phyloP scores from a whole-genome alignment of 2,113 vertebrate species.

The Phainopepla nitens region DNA sequence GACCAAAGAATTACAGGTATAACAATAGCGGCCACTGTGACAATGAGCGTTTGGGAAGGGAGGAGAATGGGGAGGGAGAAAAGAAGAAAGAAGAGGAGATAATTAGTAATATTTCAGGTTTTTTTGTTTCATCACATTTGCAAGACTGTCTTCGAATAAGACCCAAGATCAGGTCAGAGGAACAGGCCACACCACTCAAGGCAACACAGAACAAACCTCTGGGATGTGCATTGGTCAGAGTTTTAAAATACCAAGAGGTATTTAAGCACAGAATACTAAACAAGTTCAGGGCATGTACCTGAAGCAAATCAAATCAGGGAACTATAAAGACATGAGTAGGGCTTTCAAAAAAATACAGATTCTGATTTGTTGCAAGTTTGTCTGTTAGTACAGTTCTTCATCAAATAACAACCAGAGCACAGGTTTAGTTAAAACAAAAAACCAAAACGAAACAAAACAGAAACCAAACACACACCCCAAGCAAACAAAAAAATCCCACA shows the following conservation, averaged over 20 bases:
- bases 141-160: background rate
- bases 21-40: background rate
- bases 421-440: background rate
- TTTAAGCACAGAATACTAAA: background rate
- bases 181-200: background rate
- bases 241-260: background rate
- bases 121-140: background rate
- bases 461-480: background rate
- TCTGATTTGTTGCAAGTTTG: background rate
- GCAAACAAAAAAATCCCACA: background rate
- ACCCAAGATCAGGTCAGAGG: background rate
- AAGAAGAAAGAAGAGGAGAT: slow-evolving; percentile 15
- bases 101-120: slow-evolving; percentile 9
- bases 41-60: background rate
- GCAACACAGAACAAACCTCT: background rate
- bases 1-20: background rate
- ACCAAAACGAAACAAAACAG: background rate
- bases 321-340: background rate
- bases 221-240: background rate
- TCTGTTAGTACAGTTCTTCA: background rate
- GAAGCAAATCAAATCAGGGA: background rate
- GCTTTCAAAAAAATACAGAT: background rate
- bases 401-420: background rate
- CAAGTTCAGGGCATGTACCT: background rate
- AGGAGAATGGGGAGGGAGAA: slow-evolving; percentile 7